Evolutionary conservation across 2,113 vertebrate genomes (phyloP).

Genomic region (Percina caprodes): DNA sequence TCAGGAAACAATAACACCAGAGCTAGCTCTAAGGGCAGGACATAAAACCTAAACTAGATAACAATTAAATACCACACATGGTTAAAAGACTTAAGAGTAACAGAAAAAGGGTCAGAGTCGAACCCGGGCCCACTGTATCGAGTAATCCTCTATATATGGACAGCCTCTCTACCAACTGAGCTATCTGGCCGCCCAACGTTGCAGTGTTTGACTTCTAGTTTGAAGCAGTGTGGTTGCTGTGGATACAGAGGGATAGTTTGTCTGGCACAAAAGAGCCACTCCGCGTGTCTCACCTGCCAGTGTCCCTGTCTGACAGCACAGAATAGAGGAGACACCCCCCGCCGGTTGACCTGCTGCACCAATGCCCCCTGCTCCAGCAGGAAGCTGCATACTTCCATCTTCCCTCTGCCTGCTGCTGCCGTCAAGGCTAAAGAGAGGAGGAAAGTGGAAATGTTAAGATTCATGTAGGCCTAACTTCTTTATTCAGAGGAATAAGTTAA

Average conservation of each 20-base stretch:
- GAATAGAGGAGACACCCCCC: conserved; percentile 89
- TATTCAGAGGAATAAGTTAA: background rate
- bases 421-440: conserved; percentile 87
- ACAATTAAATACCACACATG: background rate
- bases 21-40: background rate
- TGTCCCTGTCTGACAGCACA: conserved; percentile 96
- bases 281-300: conserved; percentile 89
- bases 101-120: background rate
- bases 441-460: conserved; percentile 18
- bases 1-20: background rate
- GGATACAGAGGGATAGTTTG: background rate
- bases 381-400: conserved; percentile 90
- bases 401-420: conserved; percentile 93
- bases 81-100: background rate
- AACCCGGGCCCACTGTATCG: no score
- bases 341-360: conserved; percentile 89
- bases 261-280: background rate
- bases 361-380: conserved; percentile 87
- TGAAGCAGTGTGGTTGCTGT: conserved; percentile 16
- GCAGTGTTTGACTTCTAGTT: background rate
- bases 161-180: no score
- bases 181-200: background rate
- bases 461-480: background rate
- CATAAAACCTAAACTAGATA: background rate
- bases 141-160: no score